Conservation (phyloP, 2,113 vertebrate species). For the Cavia porcellus region DNA sequence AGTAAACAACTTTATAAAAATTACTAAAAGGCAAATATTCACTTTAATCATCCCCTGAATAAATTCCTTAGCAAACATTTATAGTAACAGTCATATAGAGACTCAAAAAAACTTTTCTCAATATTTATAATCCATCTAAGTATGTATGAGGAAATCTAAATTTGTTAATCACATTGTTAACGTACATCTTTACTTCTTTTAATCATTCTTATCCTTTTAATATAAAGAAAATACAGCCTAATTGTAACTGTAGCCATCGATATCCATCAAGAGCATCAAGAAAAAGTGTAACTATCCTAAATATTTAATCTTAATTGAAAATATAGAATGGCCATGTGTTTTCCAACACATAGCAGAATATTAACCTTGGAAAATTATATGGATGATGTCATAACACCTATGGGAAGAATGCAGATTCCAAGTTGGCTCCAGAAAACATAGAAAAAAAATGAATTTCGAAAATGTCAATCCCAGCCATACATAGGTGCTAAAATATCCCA, state of each 20-base stretch:
- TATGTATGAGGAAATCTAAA: not conserved
- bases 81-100: not conserved
- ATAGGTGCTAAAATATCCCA: not conserved
- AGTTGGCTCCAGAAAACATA: not conserved
- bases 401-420: not conserved
- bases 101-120: not conserved
- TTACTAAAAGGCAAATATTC: slow-evolving; percentile 54
- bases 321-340: not conserved
- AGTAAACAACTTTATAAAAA: slow-evolving; percentile 60
- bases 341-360: not conserved
- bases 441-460: not conserved
- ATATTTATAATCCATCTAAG: not conserved
- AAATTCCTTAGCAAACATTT: not conserved
- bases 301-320: not conserved
- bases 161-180: not conserved
- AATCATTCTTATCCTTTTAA: not conserved
- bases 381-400: not conserved
- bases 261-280: not conserved
- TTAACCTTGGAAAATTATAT: not conserved
- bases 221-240: not conserved
- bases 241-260: not conserved
- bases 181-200: not conserved
- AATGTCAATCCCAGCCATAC: not conserved
- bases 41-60: slow-evolving; percentile 57
- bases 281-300: not conserved